Evolutionary conservation across 2,888 invertebrate genomes (phyloP).

Genomic region (Xanthia icteritia): DNA sequence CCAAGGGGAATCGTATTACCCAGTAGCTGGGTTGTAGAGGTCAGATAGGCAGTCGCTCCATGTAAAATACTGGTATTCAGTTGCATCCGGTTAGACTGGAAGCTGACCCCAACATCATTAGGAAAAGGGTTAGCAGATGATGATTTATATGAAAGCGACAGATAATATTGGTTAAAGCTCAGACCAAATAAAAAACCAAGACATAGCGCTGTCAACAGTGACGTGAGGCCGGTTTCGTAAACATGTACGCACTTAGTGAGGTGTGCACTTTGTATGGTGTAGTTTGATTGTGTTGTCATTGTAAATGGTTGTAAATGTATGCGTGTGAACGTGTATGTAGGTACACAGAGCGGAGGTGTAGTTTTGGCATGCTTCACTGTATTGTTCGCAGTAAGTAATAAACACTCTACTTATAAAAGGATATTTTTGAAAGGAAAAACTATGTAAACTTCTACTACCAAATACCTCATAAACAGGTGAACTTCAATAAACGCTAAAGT

Average conservation of each 20-base stretch:
- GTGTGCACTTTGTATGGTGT: too few species aligned
- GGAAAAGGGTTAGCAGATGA: not conserved
- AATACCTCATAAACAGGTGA: not conserved
- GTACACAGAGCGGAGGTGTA: too few species aligned
- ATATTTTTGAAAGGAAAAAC: not conserved
- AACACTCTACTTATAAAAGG: not conserved
- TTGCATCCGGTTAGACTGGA: not conserved
- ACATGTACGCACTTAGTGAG: too few species aligned
- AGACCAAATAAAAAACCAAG: too few species aligned
- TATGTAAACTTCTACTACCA: not conserved
- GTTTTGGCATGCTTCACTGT: too few species aligned
- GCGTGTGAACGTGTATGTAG: too few species aligned
- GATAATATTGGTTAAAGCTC: too few species aligned
- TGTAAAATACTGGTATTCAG: not conserved
- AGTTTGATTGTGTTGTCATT: too few species aligned
- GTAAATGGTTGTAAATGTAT: too few species aligned
- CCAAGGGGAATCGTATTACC: not conserved
- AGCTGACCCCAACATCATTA: not conserved
- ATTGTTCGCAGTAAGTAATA: not conserved
- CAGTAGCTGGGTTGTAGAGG: not conserved
- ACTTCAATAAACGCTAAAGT: conserved; percentile 8
- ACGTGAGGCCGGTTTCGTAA: too few species aligned
- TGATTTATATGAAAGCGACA: not conserved
- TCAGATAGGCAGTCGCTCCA: not conserved
- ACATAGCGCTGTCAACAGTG: too few species aligned